Evolutionary conservation across 2,113 vertebrate species (phyloP).

Genomic region (Phylloscopus trochiloides): DNA sequence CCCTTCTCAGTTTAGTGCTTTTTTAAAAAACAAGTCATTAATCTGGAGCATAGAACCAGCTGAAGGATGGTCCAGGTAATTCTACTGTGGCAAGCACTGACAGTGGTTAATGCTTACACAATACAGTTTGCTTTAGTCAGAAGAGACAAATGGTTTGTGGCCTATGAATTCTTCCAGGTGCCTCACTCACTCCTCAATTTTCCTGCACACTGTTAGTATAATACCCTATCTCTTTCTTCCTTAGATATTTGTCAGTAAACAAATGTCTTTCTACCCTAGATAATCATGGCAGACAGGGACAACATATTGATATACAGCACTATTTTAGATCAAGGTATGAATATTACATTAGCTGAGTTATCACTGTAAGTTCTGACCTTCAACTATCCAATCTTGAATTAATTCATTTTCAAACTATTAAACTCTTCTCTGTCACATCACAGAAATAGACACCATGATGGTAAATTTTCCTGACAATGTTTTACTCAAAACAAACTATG

Average conservation of each 20-base stretch:
- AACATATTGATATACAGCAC: slow-evolving; percentile 71
- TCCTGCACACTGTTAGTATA: background rate
- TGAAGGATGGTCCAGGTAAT: background rate
- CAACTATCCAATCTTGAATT: slow-evolving; percentile 69
- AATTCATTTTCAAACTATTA: slow-evolving; percentile 70
- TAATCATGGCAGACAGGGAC: slow-evolving; percentile 67
- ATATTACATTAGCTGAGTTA: slow-evolving; percentile 79
- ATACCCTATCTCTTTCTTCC: slow-evolving; percentile 17
- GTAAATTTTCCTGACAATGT: slow-evolving; percentile 60
- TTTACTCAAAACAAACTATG: slow-evolving; percentile 61
- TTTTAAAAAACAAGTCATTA: background rate
- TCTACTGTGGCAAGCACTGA: slow-evolving; percentile 14
- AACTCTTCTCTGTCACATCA: slow-evolving; percentile 52
- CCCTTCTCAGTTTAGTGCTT: background rate
- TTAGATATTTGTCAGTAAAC: slow-evolving; percentile 63
- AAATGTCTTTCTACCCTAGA: slow-evolving; percentile 63
- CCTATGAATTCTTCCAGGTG: slow-evolving; percentile 12
- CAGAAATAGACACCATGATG: slow-evolving; percentile 41
- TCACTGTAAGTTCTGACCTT: slow-evolving; percentile 72
- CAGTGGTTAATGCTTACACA: slow-evolving; percentile 48
- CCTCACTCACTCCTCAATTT: background rate
- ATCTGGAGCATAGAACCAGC: background rate
- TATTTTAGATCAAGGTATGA: slow-evolving; percentile 65
- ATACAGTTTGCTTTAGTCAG: slow-evolving; percentile 46
- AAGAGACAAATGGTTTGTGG: slow-evolving; percentile 33